Evolutionary conservation across 2,888 invertebrate species (phyloP).

Genomic region (Blera fallax): DNA sequence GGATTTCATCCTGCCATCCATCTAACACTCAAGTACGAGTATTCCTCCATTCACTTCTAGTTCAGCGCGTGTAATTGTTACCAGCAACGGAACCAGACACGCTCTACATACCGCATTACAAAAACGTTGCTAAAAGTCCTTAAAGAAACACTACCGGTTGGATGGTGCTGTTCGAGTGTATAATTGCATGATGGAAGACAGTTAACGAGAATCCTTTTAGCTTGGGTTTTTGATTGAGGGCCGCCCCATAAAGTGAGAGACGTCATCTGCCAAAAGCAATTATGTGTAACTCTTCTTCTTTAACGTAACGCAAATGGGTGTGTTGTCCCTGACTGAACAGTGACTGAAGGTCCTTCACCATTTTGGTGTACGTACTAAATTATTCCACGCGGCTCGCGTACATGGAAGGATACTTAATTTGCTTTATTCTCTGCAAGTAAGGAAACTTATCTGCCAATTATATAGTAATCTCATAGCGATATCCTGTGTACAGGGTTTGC

Average conservation of each 20-base stretch:
- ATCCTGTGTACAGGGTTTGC: neutral
- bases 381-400: constrained; percentile 15
- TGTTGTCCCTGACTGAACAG: constrained; percentile 55
- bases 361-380: constrained; percentile 25
- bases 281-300: constrained; percentile 41
- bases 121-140: constrained; percentile 12
- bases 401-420: constrained; percentile 47
- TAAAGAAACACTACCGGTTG: constrained; percentile 22
- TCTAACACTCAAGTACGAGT: constrained; percentile 41
- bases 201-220: constrained; percentile 72
- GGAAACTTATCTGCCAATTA: constrained; percentile 60
- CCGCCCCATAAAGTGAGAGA: constrained; percentile 44
- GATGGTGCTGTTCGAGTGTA: constrained; percentile 33
- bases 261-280: constrained; percentile 67
- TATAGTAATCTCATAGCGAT: constrained; percentile 28
- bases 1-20: constrained; percentile 46
- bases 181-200: constrained; percentile 72
- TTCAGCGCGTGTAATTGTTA: constrained; percentile 68
- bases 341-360: constrained; percentile 52
- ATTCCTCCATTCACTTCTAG: constrained; percentile 39
- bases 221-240: constrained; percentile 59
- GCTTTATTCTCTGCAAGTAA: constrained; percentile 23
- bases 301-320: constrained; percentile 21
- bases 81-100: constrained; percentile 36
- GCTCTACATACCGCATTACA: constrained; percentile 32